Evolutionary conservation across 2,113 vertebrate genomes (phyloP).

Genomic region (Coptodon bakossiorum): DNA sequence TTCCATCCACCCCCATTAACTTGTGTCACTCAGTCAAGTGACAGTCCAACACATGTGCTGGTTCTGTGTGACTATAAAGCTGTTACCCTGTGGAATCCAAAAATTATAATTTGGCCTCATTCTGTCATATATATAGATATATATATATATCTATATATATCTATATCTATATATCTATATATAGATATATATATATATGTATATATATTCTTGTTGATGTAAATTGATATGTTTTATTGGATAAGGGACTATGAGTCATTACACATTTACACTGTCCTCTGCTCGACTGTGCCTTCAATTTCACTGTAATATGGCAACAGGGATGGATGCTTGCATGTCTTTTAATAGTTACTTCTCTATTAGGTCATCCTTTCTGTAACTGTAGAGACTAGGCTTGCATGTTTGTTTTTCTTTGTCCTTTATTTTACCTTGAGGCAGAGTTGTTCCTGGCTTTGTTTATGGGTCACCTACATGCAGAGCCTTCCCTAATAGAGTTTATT

Average conservation of each 20-base stretch:
- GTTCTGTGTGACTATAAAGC: background rate
- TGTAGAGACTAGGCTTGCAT: background rate
- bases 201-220: background rate
- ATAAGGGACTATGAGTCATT: background rate
- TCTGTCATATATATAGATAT: background rate
- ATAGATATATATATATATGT: too few species aligned
- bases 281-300: background rate
- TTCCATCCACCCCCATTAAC: background rate
- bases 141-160: too few species aligned
- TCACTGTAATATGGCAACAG: background rate
- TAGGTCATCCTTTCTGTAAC: background rate
- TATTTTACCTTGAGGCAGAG: conserved; percentile 48
- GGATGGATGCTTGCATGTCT: background rate
- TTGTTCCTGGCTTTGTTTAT: conserved; percentile 44
- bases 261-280: background rate
- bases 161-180: fast-evolving
- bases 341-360: background rate
- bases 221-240: background rate
- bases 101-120: background rate
- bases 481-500: conserved; percentile 39
- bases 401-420: conserved; percentile 42
- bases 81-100: background rate
- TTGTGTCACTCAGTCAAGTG: background rate
- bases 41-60: background rate
- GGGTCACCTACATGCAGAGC: conserved; percentile 56